Evolutionary conservation across 2,888 invertebrate genomes (phyloP), one percentile per base, ranked within the genome.

Genomic region (Dolichopus griseipennis): DNA sequence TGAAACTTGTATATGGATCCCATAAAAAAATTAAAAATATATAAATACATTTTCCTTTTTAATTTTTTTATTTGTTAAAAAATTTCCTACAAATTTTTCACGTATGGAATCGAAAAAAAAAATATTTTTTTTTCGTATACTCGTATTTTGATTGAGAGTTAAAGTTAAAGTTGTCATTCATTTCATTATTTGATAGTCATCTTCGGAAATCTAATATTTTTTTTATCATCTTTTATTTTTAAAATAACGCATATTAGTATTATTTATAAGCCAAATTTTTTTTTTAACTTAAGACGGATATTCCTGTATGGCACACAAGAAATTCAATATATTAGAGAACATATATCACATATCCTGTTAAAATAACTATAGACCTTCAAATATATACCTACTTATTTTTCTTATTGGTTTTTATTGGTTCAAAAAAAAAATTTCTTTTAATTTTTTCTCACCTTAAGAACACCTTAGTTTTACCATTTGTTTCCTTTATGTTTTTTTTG

Each of bases 181-280:
- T 12, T n/a, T 63, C 63, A 63, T 63, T 63, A 63, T 63, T 63
- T 63, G 63, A 63, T 63, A 63, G 63, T 63, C 63, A 63, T 63
- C 62, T 62, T 62, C 22, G 21, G 22, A 62, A 62, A 33, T 27
- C 27, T 27, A 27, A 63, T 10, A 63, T 21, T 9, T 61, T 2
- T 1, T 9, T 10, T 10, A 52, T 52, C n/a, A 63, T 63, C 27
- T 63, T 22, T 22, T 22, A 27, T 9, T 22, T 27, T 27, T 27
- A 12, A 63, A 63, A 2, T 27, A 12, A 63, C 4, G 1, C 27
- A 15, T 12, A 27, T 15, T 27, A 22, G 27, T 63, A 18, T 27
- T 22, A 62, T 12, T 27, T 18, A 27, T 63, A 27, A 27, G 15
- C 15, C 21, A 20, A 4, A n/a, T 61, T 61, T 61, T 18, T 61